Conservation (phyloP, 2,113 vertebrate species). For the Cololabis saira region DNA sequence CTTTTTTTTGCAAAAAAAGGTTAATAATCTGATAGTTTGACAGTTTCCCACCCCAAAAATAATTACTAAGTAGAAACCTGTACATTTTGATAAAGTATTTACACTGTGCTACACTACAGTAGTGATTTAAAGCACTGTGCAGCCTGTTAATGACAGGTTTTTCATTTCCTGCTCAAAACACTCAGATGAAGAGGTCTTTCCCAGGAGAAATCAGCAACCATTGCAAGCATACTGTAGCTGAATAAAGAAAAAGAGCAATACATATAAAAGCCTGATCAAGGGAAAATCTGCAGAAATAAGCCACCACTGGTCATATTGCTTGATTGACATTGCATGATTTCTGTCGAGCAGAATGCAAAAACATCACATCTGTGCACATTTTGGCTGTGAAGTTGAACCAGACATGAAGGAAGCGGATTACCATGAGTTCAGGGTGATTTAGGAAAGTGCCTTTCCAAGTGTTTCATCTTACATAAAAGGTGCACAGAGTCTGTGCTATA, state of each 20-base stretch:
- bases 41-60: background rate
- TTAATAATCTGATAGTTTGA: too few relatives aligned
- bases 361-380: slow-evolving; percentile 36
- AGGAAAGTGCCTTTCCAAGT: slow-evolving; percentile 43
- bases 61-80: slow-evolving; percentile 13
- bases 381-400: background rate
- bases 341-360: slow-evolving; percentile 23
- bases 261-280: slow-evolving; percentile 25
- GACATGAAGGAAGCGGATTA: slow-evolving; percentile 35
- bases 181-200: slow-evolving; percentile 12
- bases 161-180: slow-evolving; percentile 52
- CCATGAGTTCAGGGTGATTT: slow-evolving; percentile 42
- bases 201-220: slow-evolving; percentile 55
- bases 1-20: too few relatives aligned
- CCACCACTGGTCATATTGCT: slow-evolving; percentile 1
- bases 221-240: slow-evolving; percentile 11
- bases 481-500: slow-evolving; percentile 32
- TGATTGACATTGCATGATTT: slow-evolving; percentile 48
- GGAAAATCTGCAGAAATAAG: slow-evolving; percentile 26
- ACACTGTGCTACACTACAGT: slow-evolving; percentile 5
- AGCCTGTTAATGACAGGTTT: slow-evolving; percentile 41
- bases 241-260: background rate
- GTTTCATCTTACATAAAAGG: slow-evolving; percentile 53
- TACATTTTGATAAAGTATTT: background rate
- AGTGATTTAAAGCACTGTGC: slow-evolving; percentile 27